Conservation (phyloP, 2,888 invertebrate genomes). For the Dascillus cervinus region DNA sequence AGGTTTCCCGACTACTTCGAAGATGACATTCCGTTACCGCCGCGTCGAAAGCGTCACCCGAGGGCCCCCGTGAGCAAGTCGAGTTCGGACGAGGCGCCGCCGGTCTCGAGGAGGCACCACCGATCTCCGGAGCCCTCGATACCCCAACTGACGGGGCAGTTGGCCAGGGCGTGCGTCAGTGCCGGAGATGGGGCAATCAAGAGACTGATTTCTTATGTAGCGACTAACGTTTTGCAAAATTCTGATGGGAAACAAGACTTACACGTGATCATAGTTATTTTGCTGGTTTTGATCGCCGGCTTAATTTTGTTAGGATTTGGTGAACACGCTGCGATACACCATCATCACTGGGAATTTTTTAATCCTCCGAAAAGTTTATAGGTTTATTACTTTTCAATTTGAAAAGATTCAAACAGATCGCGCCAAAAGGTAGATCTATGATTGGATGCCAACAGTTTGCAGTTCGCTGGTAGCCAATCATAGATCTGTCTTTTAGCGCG, state of each 20-base stretch:
- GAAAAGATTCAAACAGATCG: too few relatives aligned
- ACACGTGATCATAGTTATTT: constrained; percentile 69
- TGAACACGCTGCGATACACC: constrained; percentile 59
- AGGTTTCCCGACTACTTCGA: constrained; percentile 31
- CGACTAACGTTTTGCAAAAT: constrained; percentile 51
- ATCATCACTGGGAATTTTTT: constrained; percentile 83
- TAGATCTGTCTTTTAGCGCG: too few relatives aligned
- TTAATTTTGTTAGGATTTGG: constrained; percentile 67
- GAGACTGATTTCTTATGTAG: constrained; percentile 59
- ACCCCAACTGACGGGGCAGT: constrained; percentile 61
- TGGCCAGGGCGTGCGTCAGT: constrained; percentile 60
- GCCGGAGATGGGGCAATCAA: constrained; percentile 58
- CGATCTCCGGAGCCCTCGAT: constrained; percentile 56
- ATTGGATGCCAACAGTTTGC: too few relatives aligned
- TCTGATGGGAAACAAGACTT: constrained; percentile 64
- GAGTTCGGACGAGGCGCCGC: constrained; percentile 27
- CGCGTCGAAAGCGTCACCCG: constrained; percentile 44
- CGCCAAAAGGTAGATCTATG: too few relatives aligned
- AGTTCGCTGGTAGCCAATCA: too few relatives aligned
- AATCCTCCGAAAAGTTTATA: constrained; percentile 63
- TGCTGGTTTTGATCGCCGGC: constrained; percentile 70
- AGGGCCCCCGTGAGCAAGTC: constrained; percentile 27
- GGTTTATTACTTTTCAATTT: too few relatives aligned
- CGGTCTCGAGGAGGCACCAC: constrained; percentile 22
- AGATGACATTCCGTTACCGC: constrained; percentile 40